phyloP scores from a whole-genome alignment of 1,140 invertebrate genomes.

The Trissolcus basalis region DNA sequence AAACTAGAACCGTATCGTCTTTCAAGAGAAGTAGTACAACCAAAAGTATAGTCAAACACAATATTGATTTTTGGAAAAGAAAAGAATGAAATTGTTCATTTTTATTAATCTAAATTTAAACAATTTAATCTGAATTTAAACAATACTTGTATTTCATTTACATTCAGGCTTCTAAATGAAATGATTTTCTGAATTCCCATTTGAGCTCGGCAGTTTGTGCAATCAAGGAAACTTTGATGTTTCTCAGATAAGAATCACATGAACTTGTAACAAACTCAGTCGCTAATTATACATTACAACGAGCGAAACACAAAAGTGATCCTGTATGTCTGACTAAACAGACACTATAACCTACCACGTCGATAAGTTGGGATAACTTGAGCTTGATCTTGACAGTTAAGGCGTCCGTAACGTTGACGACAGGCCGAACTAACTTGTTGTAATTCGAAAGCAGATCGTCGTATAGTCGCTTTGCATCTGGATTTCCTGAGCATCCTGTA shows the following conservation, averaged over 20 bases:
- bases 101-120: too few species aligned
- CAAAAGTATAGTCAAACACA: too few species aligned
- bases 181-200: too few species aligned
- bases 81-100: too few species aligned
- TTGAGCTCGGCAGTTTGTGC: constrained; percentile 1
- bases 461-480: constrained; percentile 92
- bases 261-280: constrained; percentile 39
- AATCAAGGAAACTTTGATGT: constrained; percentile 21
- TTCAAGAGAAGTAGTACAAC: too few species aligned
- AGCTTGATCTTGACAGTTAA: constrained; percentile 95
- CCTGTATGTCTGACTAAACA: constrained; percentile 29
- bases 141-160: too few species aligned
- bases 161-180: too few species aligned
- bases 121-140: too few species aligned
- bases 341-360: constrained; percentile 87
- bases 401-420: constrained; percentile 93
- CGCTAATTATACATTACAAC: constrained; percentile 36
- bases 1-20: too few species aligned
- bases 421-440: constrained; percentile 94
- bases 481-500: constrained; percentile 87
- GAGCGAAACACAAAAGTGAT: constrained; percentile 33
- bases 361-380: constrained; percentile 94
- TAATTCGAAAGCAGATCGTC: constrained; percentile 95
- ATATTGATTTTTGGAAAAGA: too few species aligned
- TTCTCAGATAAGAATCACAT: constrained; percentile 39